Conservation (phyloP, 2,797 vertebrate species). For the Sciaenops ocellatus region DNA sequence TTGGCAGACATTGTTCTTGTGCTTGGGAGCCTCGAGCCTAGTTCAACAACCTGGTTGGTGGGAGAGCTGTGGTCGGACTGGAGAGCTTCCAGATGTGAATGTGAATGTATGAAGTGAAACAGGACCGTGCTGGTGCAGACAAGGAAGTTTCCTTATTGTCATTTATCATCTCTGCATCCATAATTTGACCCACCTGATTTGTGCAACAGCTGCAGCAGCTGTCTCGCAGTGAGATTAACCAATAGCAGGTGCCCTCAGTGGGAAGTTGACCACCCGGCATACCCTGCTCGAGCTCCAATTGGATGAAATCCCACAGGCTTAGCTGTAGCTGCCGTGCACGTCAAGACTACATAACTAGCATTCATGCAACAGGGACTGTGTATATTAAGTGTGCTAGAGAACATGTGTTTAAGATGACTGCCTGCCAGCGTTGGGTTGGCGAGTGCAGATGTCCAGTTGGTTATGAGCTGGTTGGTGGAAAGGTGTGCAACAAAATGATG, state of each 20-base stretch:
- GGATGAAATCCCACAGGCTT: conserved; percentile 40
- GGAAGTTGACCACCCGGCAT: conserved; percentile 58
- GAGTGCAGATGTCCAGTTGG: conserved; percentile 39
- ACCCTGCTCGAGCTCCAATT: conserved; percentile 15
- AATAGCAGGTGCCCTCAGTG: conserved; percentile 63
- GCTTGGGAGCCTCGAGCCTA: conserved; percentile 19
- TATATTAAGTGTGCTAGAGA: conserved; percentile 25
- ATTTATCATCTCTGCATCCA: conserved; percentile 16
- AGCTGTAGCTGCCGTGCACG: conserved; percentile 14
- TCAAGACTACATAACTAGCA: conserved; percentile 1
- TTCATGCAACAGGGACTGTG: background rate
- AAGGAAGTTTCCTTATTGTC: background rate
- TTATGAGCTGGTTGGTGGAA: conserved; percentile 28
- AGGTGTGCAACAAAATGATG: background rate
- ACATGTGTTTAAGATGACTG: conserved; percentile 47
- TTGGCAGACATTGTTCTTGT: conserved; percentile 21
- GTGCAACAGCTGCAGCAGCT: conserved; percentile 68
- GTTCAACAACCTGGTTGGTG: conserved; percentile 14
- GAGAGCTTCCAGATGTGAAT: conserved; percentile 62
- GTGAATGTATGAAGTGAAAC: conserved; percentile 3
- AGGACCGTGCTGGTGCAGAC: conserved; percentile 1
- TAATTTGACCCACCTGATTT: conserved; percentile 17
- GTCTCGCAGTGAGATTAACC: conserved; percentile 44
- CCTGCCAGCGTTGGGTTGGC: background rate
- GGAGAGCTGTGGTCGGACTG: conserved; percentile 35